Percentiles rank a stretch among this genome's conserved stretches.
Evolutionary conservation across 2,797 vertebrate genomes (phyloP).

Genomic region (Pteronotus mesoamericanus): DNA sequence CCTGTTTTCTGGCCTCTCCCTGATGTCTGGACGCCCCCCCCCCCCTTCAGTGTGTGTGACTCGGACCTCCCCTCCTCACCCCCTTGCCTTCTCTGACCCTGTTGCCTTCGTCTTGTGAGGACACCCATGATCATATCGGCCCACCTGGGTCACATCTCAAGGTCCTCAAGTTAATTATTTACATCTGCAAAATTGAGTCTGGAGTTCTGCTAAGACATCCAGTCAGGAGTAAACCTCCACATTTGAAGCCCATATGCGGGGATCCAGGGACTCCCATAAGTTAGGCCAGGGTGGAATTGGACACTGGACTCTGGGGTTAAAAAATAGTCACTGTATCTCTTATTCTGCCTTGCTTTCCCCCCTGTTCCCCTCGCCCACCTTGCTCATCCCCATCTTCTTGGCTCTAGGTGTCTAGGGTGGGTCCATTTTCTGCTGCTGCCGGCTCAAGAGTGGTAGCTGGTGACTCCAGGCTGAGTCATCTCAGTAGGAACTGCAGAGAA

Average conservation of each 20-base stretch:
- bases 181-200: not conserved
- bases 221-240: not conserved
- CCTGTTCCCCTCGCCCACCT: accelerated
- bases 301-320: not conserved
- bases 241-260: not conserved
- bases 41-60: not conserved
- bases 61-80: not conserved
- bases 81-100: not conserved
- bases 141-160: not conserved
- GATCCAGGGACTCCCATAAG: not conserved
- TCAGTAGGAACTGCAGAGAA: not conserved
- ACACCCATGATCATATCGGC: not conserved
- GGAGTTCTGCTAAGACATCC: not conserved
- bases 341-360: not conserved
- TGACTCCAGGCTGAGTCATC: not conserved
- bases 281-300: not conserved
- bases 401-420: not conserved
- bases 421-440: not conserved
- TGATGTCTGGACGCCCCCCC: not conserved
- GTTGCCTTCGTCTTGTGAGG: not conserved
- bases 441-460: not conserved
- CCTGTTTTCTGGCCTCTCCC: not conserved
- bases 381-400: too few species aligned
- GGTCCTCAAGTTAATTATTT: not conserved
- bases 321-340: not conserved